Base-by-base conservation (phyloP, 2,113 vertebrate genomes). In the Pantherophis guttatus region DNA sequence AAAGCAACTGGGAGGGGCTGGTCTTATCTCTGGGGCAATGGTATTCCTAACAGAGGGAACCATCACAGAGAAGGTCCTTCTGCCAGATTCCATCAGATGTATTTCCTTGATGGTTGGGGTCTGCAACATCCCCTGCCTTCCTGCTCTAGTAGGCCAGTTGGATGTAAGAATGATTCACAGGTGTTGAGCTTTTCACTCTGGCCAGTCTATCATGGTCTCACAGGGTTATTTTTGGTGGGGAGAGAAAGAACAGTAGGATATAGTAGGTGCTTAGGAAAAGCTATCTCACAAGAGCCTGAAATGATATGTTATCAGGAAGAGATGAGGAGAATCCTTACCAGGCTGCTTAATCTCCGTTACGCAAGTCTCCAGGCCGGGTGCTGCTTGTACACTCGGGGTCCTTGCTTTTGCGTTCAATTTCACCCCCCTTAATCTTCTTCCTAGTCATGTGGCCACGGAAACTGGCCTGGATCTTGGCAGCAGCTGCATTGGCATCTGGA, bases 381-480 rank as follows among this genome's bases (percentile, higher is more conserved):
- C 98, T 98, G 97, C 98, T 99, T 93, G 98, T 97, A 95, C 99
- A 99, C 97, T 99, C 98, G 53, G 97, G 96, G 2, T 98, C 98
- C 95, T 99, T 99, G 96, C 98, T 98, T 96, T 98, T 98, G 86
- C 97, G 96, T 5, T 98, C 98, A 12, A 97, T 97, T 94, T 98
- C 98, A 0, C 98, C 97, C 89, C 98, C 98, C 97, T 99, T 99
- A 97, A 99, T 99, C 99, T 99, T 99, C 99, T 99, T 99, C 94
- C 99, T 97, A 94, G 99, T 99, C 99, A 99, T 99, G 96, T 99
- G 99, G 94, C 99, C 99, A 21, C 99, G 99, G 97, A 99, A 99
- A 95, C 99, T 99, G 0, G 99, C 99, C 97, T 99, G 99, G 97
- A 99, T 99, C 97, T 99, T 99, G 97, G 99, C 98, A 0, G 99